Evolutionary conservation across 2,113 vertebrate species (phyloP), one percentile per base, ranked within the genome.

Genomic region (Oncorhynchus masou): DNA sequence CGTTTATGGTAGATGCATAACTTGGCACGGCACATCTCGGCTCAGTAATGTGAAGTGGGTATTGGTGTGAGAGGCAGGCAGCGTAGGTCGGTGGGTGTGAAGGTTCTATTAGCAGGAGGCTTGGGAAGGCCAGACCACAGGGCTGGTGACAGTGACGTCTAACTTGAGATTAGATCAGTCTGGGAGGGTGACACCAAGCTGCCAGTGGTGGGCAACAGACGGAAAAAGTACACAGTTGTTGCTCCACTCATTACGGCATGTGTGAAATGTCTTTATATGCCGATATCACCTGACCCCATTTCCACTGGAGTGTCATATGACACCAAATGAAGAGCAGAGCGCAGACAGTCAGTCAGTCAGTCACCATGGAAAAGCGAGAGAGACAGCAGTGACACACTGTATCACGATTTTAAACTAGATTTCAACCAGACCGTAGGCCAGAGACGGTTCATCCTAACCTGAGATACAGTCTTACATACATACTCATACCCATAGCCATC

Each of bases 401-500:
- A 75, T 70, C 71, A 45, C 39, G 9, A 45, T 45, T 11, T 20
- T 57, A 6, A 57, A 57, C 54, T 57, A 20, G 4, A 57, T 11
- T 45, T 45, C 39, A 45, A 45, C 9, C 39, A 39, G 39, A 39
- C 39, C 7, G 39, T 45, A 45, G 39, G 39, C 39, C 39, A 45
- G 39, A 45, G 39, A 45, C 39, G 9, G 81, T 76, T 80, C 76
- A 79, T 83, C 76, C 68, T 60, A 70, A 71, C 75, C 73, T 81
- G 79, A 70, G 66, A 65, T 80, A 75, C 57, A 86, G 80, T 78
- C 74, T 78, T 31, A 25, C 65, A 71, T 78, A 84, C 81, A 82
- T 80, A 79, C 84, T 77, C 74, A 76, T 82, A 77, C 78, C 75
- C 80, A 85, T 62, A 82, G 73, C 76, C 80, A 81, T 77, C 64